Conservation (phyloP, 2,113 vertebrate genomes). For the Indicator maculatus region DNA sequence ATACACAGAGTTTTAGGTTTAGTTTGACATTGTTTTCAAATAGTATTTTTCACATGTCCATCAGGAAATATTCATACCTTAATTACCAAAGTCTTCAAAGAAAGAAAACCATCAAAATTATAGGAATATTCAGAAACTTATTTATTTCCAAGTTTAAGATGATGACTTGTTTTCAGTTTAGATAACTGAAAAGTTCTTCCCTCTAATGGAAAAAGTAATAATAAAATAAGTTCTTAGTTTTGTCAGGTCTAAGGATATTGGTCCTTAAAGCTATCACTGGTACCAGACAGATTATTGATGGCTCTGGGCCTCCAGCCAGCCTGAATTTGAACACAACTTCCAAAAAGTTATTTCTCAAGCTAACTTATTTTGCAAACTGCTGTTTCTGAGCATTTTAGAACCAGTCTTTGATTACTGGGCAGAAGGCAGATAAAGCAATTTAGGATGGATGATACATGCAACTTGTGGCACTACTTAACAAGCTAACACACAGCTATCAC, state of each 20-base stretch:
- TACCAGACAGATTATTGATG: slow-evolving; percentile 24
- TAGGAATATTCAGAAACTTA: neutral
- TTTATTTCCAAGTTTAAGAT: neutral
- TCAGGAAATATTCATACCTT: neutral
- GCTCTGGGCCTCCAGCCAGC: slow-evolving; percentile 18
- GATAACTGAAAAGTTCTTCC: neutral
- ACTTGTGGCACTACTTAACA: neutral
- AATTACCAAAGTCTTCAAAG: neutral
- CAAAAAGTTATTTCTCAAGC: slow-evolving; percentile 5
- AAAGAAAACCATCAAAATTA: neutral
- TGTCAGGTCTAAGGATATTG: neutral
- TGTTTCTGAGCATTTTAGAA: slow-evolving; percentile 2
- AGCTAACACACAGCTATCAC: slow-evolving; percentile 33
- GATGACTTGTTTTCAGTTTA: neutral
- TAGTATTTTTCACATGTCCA: neutral
- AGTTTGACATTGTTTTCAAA: neutral
- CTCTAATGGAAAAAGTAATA: neutral
- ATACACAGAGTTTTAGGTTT: neutral
- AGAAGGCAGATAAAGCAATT: slow-evolving; percentile 15
- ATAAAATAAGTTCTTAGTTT: neutral
- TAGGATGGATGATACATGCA: neutral
- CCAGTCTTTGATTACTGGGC: neutral
- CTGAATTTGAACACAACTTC: neutral
- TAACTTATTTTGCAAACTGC: neutral
- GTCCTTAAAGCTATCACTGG: slow-evolving; percentile 33